phyloP scores from a whole-genome alignment of 2,113 vertebrate species.

The Sinocyclocheilus maitianheensis region DNA sequence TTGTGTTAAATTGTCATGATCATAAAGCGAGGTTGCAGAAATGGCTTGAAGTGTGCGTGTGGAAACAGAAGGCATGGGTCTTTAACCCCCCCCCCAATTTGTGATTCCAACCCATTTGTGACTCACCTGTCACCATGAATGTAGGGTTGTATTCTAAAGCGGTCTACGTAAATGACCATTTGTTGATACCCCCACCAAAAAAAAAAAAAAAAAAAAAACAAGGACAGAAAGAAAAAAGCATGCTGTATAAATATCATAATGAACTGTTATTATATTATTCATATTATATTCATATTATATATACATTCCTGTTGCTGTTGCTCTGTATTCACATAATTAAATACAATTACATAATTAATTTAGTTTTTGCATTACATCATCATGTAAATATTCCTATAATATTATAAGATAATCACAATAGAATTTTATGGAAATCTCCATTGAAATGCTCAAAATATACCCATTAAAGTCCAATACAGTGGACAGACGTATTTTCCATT shows the following conservation, averaged over 20 bases:
- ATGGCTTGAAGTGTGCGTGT: neutral
- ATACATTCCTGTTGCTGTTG: too few species aligned
- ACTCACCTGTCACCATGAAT: neutral
- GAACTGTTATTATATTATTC: too few species aligned
- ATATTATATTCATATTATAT: too few species aligned
- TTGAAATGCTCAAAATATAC: neutral
- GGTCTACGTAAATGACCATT: neutral
- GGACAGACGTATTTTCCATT: neutral
- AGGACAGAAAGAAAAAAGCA: neutral
- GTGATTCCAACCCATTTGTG: neutral
- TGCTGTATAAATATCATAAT: neutral
- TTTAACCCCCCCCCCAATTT: neutral
- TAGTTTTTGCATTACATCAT: neutral
- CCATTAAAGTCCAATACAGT: neutral
- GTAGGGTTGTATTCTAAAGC: neutral
- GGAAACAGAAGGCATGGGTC: neutral
- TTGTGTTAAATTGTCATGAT: slow-evolving; percentile 1
- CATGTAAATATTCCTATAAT: neutral
- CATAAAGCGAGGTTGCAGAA: neutral
- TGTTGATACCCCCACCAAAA: neutral
- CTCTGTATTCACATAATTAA: neutral
- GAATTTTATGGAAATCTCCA: neutral
- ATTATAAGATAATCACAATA: neutral
- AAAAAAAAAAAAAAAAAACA: too few species aligned
- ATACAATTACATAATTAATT: neutral